Evolutionary conservation across 2,888 invertebrate species (phyloP).

Genomic region (Pyrocoelia pectoralis): DNA sequence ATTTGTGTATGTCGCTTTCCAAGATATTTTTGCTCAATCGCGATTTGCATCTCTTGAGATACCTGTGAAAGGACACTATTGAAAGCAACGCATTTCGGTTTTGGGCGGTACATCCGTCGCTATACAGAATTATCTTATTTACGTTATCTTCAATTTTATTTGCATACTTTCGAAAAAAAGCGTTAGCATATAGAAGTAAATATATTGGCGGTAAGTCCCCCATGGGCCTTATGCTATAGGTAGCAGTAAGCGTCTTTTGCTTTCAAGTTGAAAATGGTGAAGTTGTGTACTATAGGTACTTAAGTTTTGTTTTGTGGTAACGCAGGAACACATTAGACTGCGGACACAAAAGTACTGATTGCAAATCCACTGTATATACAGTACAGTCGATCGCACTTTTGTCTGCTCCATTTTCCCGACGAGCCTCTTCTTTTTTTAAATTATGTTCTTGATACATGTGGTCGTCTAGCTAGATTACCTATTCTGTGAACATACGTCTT

Average conservation of each 20-base stretch:
- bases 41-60: background rate
- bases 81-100: background rate
- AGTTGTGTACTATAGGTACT: background rate
- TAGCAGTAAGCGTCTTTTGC: background rate
- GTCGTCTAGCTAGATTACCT: too few relatives aligned
- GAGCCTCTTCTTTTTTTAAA: too few relatives aligned
- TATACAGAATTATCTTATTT: conserved; percentile 12
- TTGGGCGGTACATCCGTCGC: conserved; percentile 4
- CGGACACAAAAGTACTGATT: too few relatives aligned
- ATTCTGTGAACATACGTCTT: conserved; percentile 2
- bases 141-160: background rate
- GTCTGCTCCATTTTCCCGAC: too few relatives aligned
- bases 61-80: conserved; percentile 7
- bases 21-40: conserved; percentile 11
- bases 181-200: conserved; percentile 1
- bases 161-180: conserved; percentile 6
- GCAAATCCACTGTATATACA: too few relatives aligned
- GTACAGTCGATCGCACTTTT: too few relatives aligned
- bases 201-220: conserved; percentile 2
- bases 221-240: conserved; percentile 5
- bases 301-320: conserved; percentile 12
- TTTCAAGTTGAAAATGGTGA: conserved; percentile 6
- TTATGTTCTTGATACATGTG: too few relatives aligned
- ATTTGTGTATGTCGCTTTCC: conserved; percentile 10
- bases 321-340: conserved; percentile 6